A percentile compares a stretch with the other conserved stretches of the same genome.
phyloP scores from a whole-genome alignment of 1,140 invertebrate genomes.

The Chironomus tepperi region DNA sequence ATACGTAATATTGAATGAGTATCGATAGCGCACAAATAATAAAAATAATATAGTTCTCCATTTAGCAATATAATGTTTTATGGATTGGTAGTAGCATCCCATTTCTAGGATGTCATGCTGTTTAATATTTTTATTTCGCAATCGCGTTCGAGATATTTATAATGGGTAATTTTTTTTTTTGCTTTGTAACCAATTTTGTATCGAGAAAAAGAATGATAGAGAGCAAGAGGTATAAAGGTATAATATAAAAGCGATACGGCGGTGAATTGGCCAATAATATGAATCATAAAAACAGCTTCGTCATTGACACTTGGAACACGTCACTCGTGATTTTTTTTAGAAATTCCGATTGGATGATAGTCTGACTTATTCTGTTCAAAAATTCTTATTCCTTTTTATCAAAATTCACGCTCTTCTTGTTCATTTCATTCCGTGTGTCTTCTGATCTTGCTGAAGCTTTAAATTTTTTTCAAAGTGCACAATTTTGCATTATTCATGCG shows the following conservation, averaged over 20 bases:
- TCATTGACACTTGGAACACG: conserved; percentile 11
- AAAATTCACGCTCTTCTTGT: not conserved
- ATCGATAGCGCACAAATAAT: too few relatives aligned
- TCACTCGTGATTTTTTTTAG: not conserved
- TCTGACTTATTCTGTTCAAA: not conserved
- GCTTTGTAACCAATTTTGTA: conserved; percentile 1
- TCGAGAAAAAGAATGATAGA: not conserved
- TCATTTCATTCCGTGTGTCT: not conserved
- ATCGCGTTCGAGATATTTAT: conserved; percentile 1
- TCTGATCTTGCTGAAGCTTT: too few relatives aligned
- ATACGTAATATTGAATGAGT: too few relatives aligned
- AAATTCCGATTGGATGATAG: not conserved
- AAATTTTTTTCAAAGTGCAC: too few relatives aligned
- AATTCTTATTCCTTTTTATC: not conserved
- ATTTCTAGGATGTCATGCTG: conserved; percentile 12
- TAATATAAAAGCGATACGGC: not conserved
- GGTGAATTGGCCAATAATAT: conserved; percentile 12
- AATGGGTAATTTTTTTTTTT: conserved; percentile 8
- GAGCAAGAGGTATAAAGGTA: not conserved
- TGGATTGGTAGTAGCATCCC: not conserved
- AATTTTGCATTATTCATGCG: too few relatives aligned
- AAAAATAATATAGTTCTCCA: not conserved
- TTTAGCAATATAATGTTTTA: not conserved
- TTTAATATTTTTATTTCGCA: conserved; percentile 15
- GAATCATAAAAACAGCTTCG: conserved; percentile 12